Conservation (phyloP, 2,113 vertebrate species). For the Ailuropoda melanoleuca region DNA sequence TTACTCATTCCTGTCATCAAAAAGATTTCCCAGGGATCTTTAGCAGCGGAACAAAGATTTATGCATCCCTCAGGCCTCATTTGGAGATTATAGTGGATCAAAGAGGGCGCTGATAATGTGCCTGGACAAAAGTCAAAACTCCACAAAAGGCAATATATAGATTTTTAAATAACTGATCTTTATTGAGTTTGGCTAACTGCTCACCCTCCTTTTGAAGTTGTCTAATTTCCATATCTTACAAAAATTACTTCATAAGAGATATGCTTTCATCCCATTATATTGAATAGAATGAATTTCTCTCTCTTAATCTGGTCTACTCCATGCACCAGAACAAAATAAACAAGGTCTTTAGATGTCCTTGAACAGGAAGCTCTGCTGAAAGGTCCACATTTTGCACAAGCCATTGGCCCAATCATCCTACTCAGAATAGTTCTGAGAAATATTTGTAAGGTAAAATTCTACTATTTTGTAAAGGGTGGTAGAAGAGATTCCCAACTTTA, state of each 20-base stretch:
- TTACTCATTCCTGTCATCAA: slow-evolving; percentile 40
- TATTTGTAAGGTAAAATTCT: not conserved
- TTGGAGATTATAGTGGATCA: slow-evolving; percentile 45
- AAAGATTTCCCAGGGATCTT: slow-evolving; percentile 38
- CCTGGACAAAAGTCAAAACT: slow-evolving; percentile 34
- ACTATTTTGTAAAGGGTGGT: not conserved
- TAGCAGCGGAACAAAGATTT: slow-evolving; percentile 17
- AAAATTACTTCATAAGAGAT: slow-evolving; percentile 33
- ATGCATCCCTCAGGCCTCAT: slow-evolving; percentile 30
- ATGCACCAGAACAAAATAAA: not conserved
- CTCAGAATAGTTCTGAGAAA: not conserved
- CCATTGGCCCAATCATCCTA: not conserved
- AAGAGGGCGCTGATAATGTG: not conserved
- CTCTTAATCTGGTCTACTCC: not conserved
- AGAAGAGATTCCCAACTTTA: not conserved
- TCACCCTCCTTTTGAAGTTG: not conserved
- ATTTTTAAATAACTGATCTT: slow-evolving; percentile 33
- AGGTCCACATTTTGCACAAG: not conserved
- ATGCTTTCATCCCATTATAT: not conserved
- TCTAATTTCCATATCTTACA: not conserved
- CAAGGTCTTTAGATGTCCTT: not conserved
- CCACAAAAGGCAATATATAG: slow-evolving; percentile 33
- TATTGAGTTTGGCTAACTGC: not conserved
- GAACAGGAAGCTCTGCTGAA: not conserved
- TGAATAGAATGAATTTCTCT: not conserved